Percentiles rank a stretch among this genome's conserved stretches.
phyloP scores from a whole-genome alignment of 2,113 vertebrate genomes.

The Phylloscopus trochilus region DNA sequence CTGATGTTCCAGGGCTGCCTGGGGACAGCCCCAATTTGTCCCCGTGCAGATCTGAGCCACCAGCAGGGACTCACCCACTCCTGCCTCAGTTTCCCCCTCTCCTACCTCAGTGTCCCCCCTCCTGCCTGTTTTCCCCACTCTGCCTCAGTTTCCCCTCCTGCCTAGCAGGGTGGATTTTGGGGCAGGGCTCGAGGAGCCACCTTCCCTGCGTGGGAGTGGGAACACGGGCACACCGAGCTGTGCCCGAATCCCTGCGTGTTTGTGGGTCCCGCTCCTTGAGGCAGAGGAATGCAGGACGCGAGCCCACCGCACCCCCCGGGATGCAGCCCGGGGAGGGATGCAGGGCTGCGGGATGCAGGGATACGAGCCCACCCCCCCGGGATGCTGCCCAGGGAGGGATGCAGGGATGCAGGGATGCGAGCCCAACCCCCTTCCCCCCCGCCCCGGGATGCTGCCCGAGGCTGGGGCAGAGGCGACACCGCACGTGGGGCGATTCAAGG shows the following conservation, averaged over 20 bases:
- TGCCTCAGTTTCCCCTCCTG: neutral
- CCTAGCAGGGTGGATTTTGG: neutral
- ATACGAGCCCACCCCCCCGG: neutral
- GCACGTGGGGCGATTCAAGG: neutral
- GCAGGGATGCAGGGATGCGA: neutral
- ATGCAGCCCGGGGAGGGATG: neutral
- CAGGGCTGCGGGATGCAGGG: no score
- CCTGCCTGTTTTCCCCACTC: no score
- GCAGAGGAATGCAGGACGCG: neutral
- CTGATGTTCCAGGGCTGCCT: neutral
- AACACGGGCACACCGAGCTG: neutral
- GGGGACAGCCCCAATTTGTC: neutral
- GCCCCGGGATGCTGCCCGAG: neutral
- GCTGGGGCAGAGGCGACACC: neutral
- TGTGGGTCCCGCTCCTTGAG: neutral
- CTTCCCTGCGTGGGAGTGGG: neutral
- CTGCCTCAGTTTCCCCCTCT: neutral
- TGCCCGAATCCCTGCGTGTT: neutral
- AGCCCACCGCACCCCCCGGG: neutral
- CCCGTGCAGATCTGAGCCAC: neutral
- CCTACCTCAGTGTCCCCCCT: neutral
- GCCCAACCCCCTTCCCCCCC: neutral
- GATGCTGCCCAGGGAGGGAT: neutral
- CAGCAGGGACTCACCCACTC: rapidly evolving
- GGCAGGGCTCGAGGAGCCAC: neutral